phyloP scores from a whole-genome alignment of 1,140 invertebrate genomes.

The Trichonephila clavipes region DNA sequence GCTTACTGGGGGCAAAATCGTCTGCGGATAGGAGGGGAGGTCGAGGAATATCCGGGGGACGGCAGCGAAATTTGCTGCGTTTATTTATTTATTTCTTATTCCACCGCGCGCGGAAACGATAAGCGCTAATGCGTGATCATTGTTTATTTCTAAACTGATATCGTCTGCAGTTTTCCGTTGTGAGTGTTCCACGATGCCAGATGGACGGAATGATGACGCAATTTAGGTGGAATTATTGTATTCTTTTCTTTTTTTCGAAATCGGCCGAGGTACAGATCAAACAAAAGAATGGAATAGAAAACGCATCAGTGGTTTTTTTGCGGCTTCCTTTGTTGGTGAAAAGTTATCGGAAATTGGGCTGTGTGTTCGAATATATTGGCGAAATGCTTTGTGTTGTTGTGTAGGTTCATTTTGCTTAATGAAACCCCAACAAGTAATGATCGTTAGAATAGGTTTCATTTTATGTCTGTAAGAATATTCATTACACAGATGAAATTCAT shows the following conservation, averaged over 20 bases:
- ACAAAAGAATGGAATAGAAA: too few species aligned
- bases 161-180: slow-evolving; percentile 4
- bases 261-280: too few species aligned
- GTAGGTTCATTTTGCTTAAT: too few species aligned
- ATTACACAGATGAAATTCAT: too few species aligned
- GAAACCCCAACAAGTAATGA: too few species aligned
- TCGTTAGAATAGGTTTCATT: too few species aligned
- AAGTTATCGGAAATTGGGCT: too few species aligned
- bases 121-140: slow-evolving; percentile 18
- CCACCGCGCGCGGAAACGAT: background rate
- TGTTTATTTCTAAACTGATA: slow-evolving; percentile 7
- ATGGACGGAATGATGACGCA: background rate
- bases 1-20: background rate
- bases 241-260: background rate
- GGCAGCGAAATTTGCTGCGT: background rate
- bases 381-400: too few species aligned
- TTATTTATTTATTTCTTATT: background rate
- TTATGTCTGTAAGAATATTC: too few species aligned
- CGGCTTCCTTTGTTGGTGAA: too few species aligned
- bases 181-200: background rate
- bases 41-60: background rate
- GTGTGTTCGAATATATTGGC: too few species aligned
- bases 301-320: too few species aligned
- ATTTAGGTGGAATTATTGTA: background rate
- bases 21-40: background rate